A percentile compares a stretch with the other conserved stretches of the same genome.
These are phyloP conservation scores for Arctia plantaginis DNA, from an alignment of 2,888 invertebrate species.

Conservation along the genomic window DNA sequence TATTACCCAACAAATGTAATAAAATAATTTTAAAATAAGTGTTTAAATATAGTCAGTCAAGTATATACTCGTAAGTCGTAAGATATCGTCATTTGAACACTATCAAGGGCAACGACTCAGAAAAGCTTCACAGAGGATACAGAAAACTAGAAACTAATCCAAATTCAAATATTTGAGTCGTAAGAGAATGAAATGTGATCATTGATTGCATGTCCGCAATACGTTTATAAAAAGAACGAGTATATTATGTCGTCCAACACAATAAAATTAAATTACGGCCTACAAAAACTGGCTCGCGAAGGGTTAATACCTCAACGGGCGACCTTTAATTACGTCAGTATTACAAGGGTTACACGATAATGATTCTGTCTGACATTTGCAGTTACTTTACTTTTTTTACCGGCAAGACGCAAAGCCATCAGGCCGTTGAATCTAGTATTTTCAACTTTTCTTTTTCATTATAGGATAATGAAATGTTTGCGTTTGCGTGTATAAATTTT, in stretches of 20 bases:
- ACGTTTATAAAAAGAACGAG: not conserved
- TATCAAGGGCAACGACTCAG: no score
- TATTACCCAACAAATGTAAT: no score
- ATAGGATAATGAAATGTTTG: slow-evolving; percentile 10
- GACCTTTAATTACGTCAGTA: slow-evolving; percentile 46
- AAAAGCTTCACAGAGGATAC: not conserved
- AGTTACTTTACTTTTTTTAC: slow-evolving; percentile 21
- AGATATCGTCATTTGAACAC: no score
- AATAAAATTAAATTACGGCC: slow-evolving; percentile 13
- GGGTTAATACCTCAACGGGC: slow-evolving; percentile 31
- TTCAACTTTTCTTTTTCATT: slow-evolving; percentile 14
- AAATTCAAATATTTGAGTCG: not conserved
- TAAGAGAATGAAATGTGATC: not conserved
- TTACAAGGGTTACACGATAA: slow-evolving; percentile 45
- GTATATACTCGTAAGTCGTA: no score
- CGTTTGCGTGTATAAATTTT: not conserved
- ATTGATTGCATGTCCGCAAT: not conserved
- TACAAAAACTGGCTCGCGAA: slow-evolving; percentile 17
- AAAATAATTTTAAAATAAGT: no score
- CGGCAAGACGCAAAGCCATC: slow-evolving; percentile 25
- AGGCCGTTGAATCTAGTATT: slow-evolving; percentile 26
- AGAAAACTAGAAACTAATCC: not conserved
- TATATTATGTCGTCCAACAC: slow-evolving; percentile 1
- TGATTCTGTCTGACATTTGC: slow-evolving; percentile 47
- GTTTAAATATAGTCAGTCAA: no score